These are phyloP conservation scores for Melolontha melolontha DNA, from an alignment of 2,888 invertebrate species.

Conservation along the genomic window DNA sequence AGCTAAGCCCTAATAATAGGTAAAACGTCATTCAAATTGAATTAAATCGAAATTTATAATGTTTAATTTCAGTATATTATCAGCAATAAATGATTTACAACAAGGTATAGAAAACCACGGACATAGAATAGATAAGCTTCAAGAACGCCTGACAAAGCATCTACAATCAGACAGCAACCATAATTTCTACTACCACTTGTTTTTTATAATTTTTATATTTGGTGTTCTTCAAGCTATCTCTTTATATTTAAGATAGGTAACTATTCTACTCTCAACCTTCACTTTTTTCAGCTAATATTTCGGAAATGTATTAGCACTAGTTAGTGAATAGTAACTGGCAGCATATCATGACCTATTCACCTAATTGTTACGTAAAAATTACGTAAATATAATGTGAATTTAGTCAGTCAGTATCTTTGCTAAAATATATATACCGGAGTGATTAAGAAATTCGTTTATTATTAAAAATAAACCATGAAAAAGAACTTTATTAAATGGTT, in stretches of 20 bases:
- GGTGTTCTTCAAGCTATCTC: conserved; percentile 58
- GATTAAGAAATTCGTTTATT: no score
- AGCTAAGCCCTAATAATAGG: conserved; percentile 56
- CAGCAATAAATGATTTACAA: conserved; percentile 60
- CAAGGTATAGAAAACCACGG: conserved; percentile 58
- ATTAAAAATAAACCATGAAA: no score
- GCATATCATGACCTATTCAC: not conserved
- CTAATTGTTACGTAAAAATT: not conserved
- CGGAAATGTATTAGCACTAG: no score
- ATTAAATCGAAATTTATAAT: conserved; percentile 5
- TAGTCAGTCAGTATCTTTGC: no score
- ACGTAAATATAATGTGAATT: not conserved
- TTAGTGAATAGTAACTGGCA: not conserved
- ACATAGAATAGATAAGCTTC: conserved; percentile 57
- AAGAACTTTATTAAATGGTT: no score
- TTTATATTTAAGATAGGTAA: conserved; percentile 63
- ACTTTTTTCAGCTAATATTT: no score
- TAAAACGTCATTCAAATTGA: no score
- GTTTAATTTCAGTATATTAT: conserved; percentile 56
- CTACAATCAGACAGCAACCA: conserved; percentile 40
- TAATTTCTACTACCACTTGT: conserved; percentile 47
- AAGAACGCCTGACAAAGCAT: conserved; percentile 52
- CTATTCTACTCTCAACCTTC: no score
- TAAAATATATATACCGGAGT: no score
- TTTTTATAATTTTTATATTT: conserved; percentile 54